phyloP scores from a whole-genome alignment of 53 echinoderm and acorn worm species.

The Holothuria leucospilota region DNA sequence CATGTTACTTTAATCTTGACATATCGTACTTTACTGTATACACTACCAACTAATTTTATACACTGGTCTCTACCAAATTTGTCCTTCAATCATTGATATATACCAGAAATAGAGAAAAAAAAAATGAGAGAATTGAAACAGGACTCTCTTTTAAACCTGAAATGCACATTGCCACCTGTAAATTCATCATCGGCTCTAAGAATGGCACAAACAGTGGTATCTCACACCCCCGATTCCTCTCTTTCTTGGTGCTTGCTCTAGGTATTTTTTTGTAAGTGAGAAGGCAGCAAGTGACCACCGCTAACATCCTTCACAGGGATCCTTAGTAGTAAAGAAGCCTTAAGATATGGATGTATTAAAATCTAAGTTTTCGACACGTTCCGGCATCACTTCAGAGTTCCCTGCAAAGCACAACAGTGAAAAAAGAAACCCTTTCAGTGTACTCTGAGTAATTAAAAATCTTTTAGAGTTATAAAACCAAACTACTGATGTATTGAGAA shows the following conservation, averaged over 20 bases:
- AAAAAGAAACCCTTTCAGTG: too few relatives aligned
- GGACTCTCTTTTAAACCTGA: slow-evolving; percentile 70
- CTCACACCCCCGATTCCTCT: slow-evolving; percentile 96
- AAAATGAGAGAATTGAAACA: too few relatives aligned
- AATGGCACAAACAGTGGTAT: slow-evolving; percentile 92
- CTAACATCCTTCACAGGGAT: slow-evolving; percentile 82
- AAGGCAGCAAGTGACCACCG: slow-evolving; percentile 90
- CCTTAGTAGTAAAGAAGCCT: slow-evolving; percentile 86
- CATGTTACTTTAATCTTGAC: too few relatives aligned
- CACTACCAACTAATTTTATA: not conserved
- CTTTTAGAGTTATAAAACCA: too few relatives aligned
- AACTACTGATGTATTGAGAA: too few relatives aligned
- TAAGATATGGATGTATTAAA: slow-evolving; percentile 95
- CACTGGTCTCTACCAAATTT: not conserved
- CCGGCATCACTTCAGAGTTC: slow-evolving; percentile 84
- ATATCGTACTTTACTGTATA: too few relatives aligned
- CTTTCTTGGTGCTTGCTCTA: slow-evolving; percentile 86
- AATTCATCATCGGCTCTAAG: slow-evolving; percentile 94
- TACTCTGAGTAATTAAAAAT: too few relatives aligned
- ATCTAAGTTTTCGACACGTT: slow-evolving; percentile 84
- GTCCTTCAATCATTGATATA: not conserved
- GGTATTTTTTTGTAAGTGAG: slow-evolving; percentile 91
- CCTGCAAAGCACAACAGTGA: slow-evolving; percentile 50
- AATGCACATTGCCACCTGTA: slow-evolving; percentile 89
- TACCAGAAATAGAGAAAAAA: not conserved